Conservation (phyloP, 2,888 invertebrate genomes). For the Maniola hyperantus region DNA sequence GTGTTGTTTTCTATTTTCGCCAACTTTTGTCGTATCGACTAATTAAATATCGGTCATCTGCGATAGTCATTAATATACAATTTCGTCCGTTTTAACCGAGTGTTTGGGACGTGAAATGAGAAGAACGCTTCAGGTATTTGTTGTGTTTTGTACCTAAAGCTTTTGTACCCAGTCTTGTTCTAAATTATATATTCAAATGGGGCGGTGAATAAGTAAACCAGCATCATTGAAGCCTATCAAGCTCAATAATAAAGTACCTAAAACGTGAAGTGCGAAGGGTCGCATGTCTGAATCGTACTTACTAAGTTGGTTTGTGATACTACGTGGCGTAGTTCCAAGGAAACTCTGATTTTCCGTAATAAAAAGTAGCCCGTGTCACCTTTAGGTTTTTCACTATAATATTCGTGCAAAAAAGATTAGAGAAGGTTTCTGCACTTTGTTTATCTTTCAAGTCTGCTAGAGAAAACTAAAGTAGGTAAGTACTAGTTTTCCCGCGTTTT, state of each 20-base stretch:
- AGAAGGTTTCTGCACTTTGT: too few relatives aligned
- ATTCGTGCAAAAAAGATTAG: too few relatives aligned
- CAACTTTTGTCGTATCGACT: too few relatives aligned
- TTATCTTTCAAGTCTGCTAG: too few relatives aligned
- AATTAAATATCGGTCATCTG: too few relatives aligned
- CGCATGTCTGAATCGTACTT: background rate
- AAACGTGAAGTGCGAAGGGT: background rate
- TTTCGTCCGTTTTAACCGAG: background rate
- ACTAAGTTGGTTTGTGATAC: background rate
- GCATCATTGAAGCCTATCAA: background rate
- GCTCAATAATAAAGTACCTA: conserved; percentile 1
- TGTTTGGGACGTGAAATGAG: background rate
- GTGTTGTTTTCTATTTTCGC: too few relatives aligned
- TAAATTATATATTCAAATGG: background rate
- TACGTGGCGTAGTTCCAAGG: background rate
- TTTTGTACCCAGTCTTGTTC: background rate
- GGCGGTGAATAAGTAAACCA: conserved; percentile 5
- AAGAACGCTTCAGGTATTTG: background rate
- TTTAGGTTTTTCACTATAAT: too few relatives aligned
- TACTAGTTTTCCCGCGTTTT: too few relatives aligned
- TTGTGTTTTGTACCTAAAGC: background rate
- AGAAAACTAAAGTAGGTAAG: too few relatives aligned
- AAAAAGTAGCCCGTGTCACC: too few relatives aligned
- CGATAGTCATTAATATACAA: too few relatives aligned
- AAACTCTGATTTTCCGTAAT: too few relatives aligned